Evolutionary conservation across 2,797 vertebrate species (phyloP).

Genomic region (Gadopsis bispinosus): DNA sequence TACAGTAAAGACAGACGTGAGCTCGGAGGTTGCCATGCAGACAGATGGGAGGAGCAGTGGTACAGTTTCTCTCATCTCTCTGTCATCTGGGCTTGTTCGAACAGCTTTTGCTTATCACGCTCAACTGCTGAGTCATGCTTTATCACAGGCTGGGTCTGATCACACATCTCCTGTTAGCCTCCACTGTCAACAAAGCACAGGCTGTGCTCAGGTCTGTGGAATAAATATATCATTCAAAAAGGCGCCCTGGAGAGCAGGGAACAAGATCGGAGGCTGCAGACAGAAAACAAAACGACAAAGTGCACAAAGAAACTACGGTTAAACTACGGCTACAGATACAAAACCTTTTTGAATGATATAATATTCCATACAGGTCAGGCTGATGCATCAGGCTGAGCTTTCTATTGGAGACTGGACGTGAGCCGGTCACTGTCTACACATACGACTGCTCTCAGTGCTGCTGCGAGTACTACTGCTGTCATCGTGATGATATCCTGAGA

Average conservation of each 20-base stretch:
- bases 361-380: conserved; percentile 15
- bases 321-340: no score
- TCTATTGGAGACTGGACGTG: conserved; percentile 36
- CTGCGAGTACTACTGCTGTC: background rate
- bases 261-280: no score
- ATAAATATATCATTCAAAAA: no score
- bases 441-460: background rate
- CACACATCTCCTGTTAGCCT: conserved; percentile 47
- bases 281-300: no score
- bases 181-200: conserved; percentile 69
- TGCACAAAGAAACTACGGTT: no score
- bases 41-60: conserved; percentile 9
- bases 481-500: background rate
- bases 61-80: conserved; percentile 25
- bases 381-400: conserved; percentile 30
- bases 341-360: no score
- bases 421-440: conserved; percentile 29
- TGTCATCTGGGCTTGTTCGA: conserved; percentile 51
- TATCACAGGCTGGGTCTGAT: conserved; percentile 48
- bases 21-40: background rate
- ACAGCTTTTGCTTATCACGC: conserved; percentile 59
- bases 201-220: conserved; percentile 37
- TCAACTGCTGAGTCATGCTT: conserved; percentile 64
- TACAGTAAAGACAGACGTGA: background rate
- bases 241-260: no score